Evolutionary conservation across 1,140 invertebrate species (phyloP), one percentile per base, ranked within the genome.

Genomic region (Drosophila fuyamai): DNA sequence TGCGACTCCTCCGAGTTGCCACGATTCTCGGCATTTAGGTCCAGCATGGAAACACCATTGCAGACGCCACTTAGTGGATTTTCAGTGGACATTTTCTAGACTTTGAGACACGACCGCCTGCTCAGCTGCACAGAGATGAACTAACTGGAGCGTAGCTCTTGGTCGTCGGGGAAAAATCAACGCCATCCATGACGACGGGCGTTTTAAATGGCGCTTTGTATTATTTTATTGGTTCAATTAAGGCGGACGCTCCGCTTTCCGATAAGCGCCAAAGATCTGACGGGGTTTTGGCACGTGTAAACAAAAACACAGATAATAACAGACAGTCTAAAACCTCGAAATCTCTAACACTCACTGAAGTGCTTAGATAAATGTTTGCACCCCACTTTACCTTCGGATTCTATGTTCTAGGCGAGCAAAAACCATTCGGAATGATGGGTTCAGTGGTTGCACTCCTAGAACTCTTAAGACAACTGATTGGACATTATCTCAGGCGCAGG

Each of bases 171-270:
- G 57, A 55, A 85, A 81, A 85, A 75, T 86, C 82, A 74, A 68
- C 82, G 62, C 59, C 67, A 23, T 55, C 74, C 44, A 61, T 43
- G 67, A 63, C 61, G 65, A 58, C 62, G 66, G 67, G 60, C 55
- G 67, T 81, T 80, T 89, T 78, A 88, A 89, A 88, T 70, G 71
- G 73, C 84, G 68, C 80, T 89, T 89, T 89, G 80, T 89, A 72
- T 81, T 89, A 84, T 67, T 89, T 89, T 89, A 89, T 89, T 89
- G 84, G 77, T 50, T 75, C 85, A 89, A 89, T 89, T 89, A 84
- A 79, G 74, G 76, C 76, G 50, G 66, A 78, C 65, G 41, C 67
- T 59, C 2, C 43, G 67, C 72, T 16, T 60, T 59, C 50, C 65
- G 84, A 88, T 88, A 88, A 88, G 75, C 68, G 32, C 46, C 48